phyloP scores from a whole-genome alignment of 1,140 invertebrate species.

The Mizuhopecten yessoensis region DNA sequence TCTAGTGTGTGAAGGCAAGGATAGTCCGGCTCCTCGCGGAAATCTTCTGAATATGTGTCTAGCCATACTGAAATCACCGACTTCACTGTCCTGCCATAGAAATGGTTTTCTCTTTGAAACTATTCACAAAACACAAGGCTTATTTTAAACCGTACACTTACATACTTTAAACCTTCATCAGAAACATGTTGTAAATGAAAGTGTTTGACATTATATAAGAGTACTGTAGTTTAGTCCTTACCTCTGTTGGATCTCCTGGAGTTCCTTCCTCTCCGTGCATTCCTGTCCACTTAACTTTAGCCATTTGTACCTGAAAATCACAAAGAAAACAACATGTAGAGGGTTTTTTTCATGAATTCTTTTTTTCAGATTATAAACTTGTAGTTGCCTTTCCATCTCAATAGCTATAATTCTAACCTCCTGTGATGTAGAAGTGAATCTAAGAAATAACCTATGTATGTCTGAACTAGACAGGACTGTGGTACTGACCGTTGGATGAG shows the following conservation, averaged over 20 bases:
- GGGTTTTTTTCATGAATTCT: too few species aligned
- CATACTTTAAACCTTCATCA: too few species aligned
- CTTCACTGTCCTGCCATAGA: conserved; percentile 88
- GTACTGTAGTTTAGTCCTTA: conserved; percentile 56
- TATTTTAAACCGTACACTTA: too few species aligned
- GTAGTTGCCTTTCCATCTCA: too few species aligned
- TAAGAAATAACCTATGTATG: too few species aligned
- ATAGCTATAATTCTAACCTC: too few species aligned
- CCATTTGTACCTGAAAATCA: conserved; percentile 71
- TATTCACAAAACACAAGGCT: neutral
- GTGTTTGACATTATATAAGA: neutral
- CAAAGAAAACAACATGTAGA: too few species aligned
- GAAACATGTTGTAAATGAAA: too few species aligned
- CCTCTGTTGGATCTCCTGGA: conserved; percentile 76
- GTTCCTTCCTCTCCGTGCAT: conserved; percentile 73
- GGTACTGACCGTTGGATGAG: conserved; percentile 71
- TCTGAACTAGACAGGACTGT: neutral
- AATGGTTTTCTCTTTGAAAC: neutral
- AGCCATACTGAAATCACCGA: conserved; percentile 96
- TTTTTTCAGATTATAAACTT: too few species aligned
- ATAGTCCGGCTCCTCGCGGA: conserved; percentile 92
- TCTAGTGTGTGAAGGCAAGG: conserved; percentile 91
- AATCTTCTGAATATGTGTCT: conserved; percentile 98
- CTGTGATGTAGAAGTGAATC: too few species aligned
- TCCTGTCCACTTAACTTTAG: conserved; percentile 71